Base-by-base conservation (phyloP, 2,888 invertebrate species). In the Ormyrus thymus region DNA sequence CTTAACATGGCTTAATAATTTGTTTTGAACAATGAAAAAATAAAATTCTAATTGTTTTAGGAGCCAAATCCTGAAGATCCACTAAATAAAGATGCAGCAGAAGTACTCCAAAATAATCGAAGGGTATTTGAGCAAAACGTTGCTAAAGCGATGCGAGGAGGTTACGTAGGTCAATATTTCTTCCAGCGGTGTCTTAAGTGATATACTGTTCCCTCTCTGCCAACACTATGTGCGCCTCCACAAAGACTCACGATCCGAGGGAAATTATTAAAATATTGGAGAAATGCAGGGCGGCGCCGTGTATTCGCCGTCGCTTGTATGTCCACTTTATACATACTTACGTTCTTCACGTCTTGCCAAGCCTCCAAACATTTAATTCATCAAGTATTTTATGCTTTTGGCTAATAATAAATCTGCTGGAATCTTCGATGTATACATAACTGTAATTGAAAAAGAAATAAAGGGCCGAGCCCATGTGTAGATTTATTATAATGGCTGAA, bases 31-130 rank as follows among this genome's bases (percentile, higher is more conserved):
- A 29, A 4, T 29, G 29, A 29, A 29, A 29, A 29, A 29, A 29
- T 29, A 29, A 29, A 55, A 50, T 55, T 15, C 10, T 53, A 51
- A 10, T 71, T 82, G 29, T 29, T 89, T 11, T 87, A 97, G 97
- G 99, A 99, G 92, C 99, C 98, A 66, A 99, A 99, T 91, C 98
- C 98, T 2, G 98, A 99, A 91, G 99, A 99, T 92, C 99, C 98
- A 9, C 91, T 99, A 84, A 99, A 99, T 91, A 98, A 98, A 91
- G 98, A 99, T 91, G 98, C 98, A 11, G 98, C 99, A 4, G 98
- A 98, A 90, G 97, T 98, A 79, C 93, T 99, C 83, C 97, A 98
- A 89, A 97, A 95, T 90, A 98, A 98, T 91, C 93, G 97, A 89
- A 93, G 97, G 86, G 92, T 97, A 82, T 99, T 99, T 90, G 98